Percentiles rank a stretch among this genome's conserved stretches.
phyloP scores from a whole-genome alignment of 2,888 invertebrate species.

The Xylota sylvarum region DNA sequence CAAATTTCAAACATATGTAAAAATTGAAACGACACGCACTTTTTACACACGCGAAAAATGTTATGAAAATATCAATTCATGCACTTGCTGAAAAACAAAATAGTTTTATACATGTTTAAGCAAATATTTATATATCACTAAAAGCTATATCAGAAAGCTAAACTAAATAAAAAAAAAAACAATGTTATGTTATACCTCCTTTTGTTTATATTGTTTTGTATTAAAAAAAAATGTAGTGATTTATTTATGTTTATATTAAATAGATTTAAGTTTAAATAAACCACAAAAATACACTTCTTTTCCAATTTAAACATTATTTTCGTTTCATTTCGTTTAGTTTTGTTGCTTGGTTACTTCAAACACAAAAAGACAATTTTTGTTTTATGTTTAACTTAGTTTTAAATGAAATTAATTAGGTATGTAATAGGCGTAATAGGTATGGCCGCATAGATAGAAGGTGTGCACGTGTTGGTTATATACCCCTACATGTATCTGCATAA shows the following conservation, averaged over 20 bases:
- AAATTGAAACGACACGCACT: conserved; percentile 23
- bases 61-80: conserved; percentile 33
- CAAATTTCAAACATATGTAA: conserved; percentile 30
- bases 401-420: too few species aligned
- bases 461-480: too few species aligned
- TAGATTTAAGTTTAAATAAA: conserved; percentile 13
- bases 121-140: conserved; percentile 24
- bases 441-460: too few species aligned
- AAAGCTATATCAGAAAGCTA: conserved; percentile 12
- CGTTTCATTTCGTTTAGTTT: conserved; percentile 14
- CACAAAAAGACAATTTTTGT: conserved; percentile 12
- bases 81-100: conserved; percentile 58
- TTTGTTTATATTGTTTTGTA: conserved; percentile 18
- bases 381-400: background rate
- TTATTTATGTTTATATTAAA: conserved; percentile 1
- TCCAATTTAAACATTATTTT: conserved; percentile 7
- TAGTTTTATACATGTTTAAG: conserved; percentile 28
- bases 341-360: background rate
- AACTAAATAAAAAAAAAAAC: conserved; percentile 5
- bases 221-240: conserved; percentile 1
- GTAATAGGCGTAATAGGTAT: too few species aligned
- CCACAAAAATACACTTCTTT: conserved; percentile 28
- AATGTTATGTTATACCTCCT: background rate
- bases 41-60: conserved; percentile 43
- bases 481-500: too few species aligned